Base-by-base conservation (phyloP, 1,140 invertebrate species). In the Chrysomallon squamiferum region DNA sequence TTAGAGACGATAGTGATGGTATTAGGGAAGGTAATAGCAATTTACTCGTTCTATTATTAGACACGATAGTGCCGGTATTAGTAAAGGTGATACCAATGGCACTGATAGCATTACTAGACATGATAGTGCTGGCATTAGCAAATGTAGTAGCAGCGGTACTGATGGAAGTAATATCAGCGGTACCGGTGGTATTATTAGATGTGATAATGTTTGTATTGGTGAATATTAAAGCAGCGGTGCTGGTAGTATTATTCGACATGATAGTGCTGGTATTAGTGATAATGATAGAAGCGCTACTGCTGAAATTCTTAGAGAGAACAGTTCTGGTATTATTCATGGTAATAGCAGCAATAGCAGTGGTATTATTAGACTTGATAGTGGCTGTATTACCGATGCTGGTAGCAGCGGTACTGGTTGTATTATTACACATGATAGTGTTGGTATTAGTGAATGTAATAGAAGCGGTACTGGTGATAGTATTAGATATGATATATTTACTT, bases 31-130 rank as follows among this genome's bases (percentile, higher is more conserved):
- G 30, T 62, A 30, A 13, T 52, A 62, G 45, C 32, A 62, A 45
- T 62, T 25, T 62, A 50, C 27, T 62, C 18, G 45, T 62, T 47
- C 41, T 47, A 47, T 5, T 62, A 62, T 38, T 30, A 62, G 27
- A 32, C 45, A 45, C 38, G 32, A 27, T 7, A 59, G 58, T 41
- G 41, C 32, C 41, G 41, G 33, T 22, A 59, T 35, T 29, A 62
- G 62, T 56, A 63, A 18, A 7, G 56, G n/a, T 62, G 49, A 30
- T 50, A 62, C 13, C 27, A 62, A 22, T 45, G 5, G 41, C 49
- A 62, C 3, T 49, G 49, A 27, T 50, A 49, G 41, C 49, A 62
- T 25, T 62, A 62, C 6, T 27, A 6, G 13, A 20, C 3, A 9
- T 35, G 35, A 30, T 56, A 45, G 41, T 45, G n/a, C 11, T 45